A percentile compares a stretch with the other conserved stretches of the same genome.
Evolutionary conservation across 2,888 invertebrate genomes (phyloP).

Genomic region (Lasioglossum zephyrum): DNA sequence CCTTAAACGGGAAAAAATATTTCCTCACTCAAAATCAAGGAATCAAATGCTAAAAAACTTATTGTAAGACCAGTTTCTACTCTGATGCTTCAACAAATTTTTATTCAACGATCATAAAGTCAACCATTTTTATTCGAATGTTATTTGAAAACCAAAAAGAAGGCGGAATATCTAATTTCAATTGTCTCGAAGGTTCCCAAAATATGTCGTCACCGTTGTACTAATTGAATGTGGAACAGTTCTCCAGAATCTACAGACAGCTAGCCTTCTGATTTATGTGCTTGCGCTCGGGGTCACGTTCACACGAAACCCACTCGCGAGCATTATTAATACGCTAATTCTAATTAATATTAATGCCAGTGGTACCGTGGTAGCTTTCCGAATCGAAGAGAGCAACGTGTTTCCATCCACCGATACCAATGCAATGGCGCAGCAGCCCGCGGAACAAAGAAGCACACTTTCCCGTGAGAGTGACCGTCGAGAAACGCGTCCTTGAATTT

Average conservation of each 20-base stretch:
- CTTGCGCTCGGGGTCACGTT: conserved; percentile 78
- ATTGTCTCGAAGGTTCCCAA: too few species aligned
- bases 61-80: not conserved
- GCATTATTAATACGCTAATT: conserved; percentile 77
- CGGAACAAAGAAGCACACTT: not conserved
- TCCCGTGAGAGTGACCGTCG: not conserved
- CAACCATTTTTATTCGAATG: not conserved
- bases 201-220: not conserved
- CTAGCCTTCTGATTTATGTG: conserved; percentile 43
- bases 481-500: not conserved
- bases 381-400: not conserved
- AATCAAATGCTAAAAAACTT: not conserved
- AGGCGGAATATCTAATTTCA: not conserved
- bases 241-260: not conserved
- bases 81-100: not conserved
- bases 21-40: not conserved
- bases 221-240: not conserved
- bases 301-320: conserved; percentile 76
- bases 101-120: not conserved
- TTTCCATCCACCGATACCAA: not conserved
- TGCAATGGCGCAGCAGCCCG: not conserved
- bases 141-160: not conserved
- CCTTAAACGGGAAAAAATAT: not conserved
- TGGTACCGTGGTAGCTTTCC: conserved; percentile 5
- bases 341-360: conserved; percentile 80